Conservation (phyloP, 2,113 vertebrate species). For the mouse (Mus musculus) region DNA sequence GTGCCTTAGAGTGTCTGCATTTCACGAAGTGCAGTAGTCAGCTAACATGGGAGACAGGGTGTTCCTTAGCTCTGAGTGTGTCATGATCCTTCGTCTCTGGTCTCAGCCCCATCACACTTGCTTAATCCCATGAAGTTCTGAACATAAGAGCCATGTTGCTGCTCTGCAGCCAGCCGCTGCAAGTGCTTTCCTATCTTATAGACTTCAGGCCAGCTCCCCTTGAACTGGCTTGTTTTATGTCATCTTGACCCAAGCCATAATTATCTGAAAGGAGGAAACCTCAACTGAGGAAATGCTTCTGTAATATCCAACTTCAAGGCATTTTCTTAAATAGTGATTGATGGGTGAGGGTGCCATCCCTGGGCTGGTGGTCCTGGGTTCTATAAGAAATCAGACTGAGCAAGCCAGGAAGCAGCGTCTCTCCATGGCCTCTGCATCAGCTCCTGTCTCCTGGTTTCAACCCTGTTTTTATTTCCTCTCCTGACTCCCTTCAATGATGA, state of each 20-base stretch:
- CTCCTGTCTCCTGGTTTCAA: background rate
- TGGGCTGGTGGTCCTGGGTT: background rate
- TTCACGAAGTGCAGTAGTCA: background rate
- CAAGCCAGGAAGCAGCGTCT: background rate
- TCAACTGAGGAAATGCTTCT: background rate
- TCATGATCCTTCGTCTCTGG: background rate
- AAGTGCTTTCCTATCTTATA: background rate
- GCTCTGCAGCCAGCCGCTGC: too few relatives aligned
- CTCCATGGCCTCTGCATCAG: background rate
- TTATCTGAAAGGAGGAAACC: background rate
- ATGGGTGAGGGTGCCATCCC: too few relatives aligned
- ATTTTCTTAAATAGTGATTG: background rate
- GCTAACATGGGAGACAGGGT: background rate
- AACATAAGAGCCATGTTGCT: background rate
- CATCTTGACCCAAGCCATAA: background rate
- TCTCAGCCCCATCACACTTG: accelerated
- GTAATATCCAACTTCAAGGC: background rate
- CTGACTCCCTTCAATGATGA: background rate
- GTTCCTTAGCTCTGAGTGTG: accelerated
- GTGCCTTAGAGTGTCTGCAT: background rate
- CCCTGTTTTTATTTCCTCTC: background rate
- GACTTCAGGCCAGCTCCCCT: background rate
- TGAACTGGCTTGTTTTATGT: background rate
- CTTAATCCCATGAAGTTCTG: background rate
- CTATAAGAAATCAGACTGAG: background rate